Percentiles rank a stretch among this genome's conserved stretches.
Conservation (phyloP, 2,113 vertebrate genomes). For the Coregonus clupeaformis region DNA sequence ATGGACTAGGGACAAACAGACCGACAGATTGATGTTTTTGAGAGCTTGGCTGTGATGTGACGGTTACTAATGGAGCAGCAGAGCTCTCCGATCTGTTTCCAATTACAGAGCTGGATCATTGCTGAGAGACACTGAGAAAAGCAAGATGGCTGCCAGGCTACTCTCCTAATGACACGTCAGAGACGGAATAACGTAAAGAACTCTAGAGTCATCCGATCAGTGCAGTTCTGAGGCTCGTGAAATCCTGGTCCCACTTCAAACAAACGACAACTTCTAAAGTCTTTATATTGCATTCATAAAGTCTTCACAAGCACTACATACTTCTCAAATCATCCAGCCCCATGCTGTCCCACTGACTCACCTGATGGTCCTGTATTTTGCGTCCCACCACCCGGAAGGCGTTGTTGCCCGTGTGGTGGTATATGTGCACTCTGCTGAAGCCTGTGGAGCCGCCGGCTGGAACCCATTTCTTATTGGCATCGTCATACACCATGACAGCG, state of each 20-base stretch:
- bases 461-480: slow-evolving; percentile 99
- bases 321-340: too few relatives aligned
- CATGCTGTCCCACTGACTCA: slow-evolving; percentile 41
- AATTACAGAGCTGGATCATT: background rate
- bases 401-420: slow-evolving; percentile 98
- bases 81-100: background rate
- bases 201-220: too few relatives aligned
- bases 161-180: too few relatives aligned
- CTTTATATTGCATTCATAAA: too few relatives aligned
- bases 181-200: too few relatives aligned
- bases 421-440: slow-evolving; percentile 98
- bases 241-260: too few relatives aligned
- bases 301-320: too few relatives aligned
- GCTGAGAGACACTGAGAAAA: background rate
- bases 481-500: slow-evolving; percentile 98
- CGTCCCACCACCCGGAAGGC: slow-evolving; percentile 97
- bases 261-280: too few relatives aligned
- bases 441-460: slow-evolving; percentile 95
- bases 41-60: background rate
- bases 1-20: background rate
- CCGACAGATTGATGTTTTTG: background rate
- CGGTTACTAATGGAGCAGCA: background rate
- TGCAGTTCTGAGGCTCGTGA: too few relatives aligned
- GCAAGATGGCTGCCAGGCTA: background rate
- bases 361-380: slow-evolving; percentile 98